Percentiles rank a stretch among this genome's conserved stretches.
These are phyloP conservation scores for Aricia agestis DNA, from an alignment of 1,140 invertebrate genomes.

Conservation along the genomic window DNA sequence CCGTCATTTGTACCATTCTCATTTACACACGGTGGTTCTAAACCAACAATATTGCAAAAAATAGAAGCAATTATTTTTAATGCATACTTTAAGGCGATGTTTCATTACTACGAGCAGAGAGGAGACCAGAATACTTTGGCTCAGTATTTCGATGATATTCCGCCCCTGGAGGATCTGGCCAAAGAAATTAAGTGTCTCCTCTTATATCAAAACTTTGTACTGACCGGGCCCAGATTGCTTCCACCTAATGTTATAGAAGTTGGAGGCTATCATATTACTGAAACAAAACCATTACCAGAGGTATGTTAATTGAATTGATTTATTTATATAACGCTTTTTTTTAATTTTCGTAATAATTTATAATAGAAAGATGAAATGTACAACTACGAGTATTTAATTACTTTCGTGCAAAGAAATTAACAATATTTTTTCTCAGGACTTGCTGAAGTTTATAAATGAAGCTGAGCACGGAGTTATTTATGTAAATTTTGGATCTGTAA, in stretches of 20 bases:
- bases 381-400: too few species aligned
- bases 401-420: not conserved
- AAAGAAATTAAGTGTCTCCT: constrained; percentile 79
- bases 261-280: constrained; percentile 80
- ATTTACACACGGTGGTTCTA: constrained; percentile 75
- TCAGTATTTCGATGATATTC: constrained; percentile 77
- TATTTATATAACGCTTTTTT: too few species aligned
- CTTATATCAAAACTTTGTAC: constrained; percentile 80
- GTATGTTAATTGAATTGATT: constrained; percentile 51
- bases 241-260: constrained; percentile 81
- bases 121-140: constrained; percentile 62
- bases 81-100: constrained; percentile 36
- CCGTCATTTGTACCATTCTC: constrained; percentile 77
- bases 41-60: constrained; percentile 75
- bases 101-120: constrained; percentile 29
- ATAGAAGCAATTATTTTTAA: constrained; percentile 59
- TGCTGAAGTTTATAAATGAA: constrained; percentile 82
- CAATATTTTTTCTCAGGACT: constrained; percentile 66
- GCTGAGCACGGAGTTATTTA: constrained; percentile 82
- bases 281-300: constrained; percentile 75
- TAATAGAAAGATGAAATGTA: too few species aligned
- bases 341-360: too few species aligned
- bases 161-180: constrained; percentile 77
- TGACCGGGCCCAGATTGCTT: constrained; percentile 77
- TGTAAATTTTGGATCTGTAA: constrained; percentile 83